Percentiles rank a stretch among this genome's conserved stretches.
phyloP scores from a whole-genome alignment of 2,888 invertebrate species.

The Ctenicera cuprea region DNA sequence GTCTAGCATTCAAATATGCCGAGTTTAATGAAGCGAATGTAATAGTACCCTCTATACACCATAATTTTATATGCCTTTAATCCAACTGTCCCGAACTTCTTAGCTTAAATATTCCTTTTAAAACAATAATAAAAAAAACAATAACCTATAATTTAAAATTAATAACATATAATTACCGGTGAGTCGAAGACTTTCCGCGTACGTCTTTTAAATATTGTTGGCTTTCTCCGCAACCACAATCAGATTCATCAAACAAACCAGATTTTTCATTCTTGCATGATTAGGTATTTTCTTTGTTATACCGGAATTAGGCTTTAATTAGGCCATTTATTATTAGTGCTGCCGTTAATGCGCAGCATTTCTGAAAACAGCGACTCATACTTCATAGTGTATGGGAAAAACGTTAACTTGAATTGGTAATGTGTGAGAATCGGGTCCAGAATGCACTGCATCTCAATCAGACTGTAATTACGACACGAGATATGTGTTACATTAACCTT shows the following conservation, averaged over 20 bases:
- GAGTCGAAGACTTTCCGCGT: conserved; percentile 3
- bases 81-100: no score
- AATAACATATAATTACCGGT: not conserved
- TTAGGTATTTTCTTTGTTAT: conserved; percentile 1
- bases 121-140: not conserved
- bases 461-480: conserved; percentile 15
- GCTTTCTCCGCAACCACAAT: conserved; percentile 15
- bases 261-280: conserved; percentile 1
- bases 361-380: conserved; percentile 7
- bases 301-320: conserved; percentile 19
- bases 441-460: conserved; percentile 22
- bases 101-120: not conserved
- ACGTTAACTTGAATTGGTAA: conserved; percentile 20
- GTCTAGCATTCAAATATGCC: not conserved
- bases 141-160: not conserved
- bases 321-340: conserved; percentile 14
- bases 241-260: not conserved
- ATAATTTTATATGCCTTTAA: no score
- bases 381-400: conserved; percentile 30
- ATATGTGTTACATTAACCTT: conserved; percentile 32
- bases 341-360: conserved; percentile 18
- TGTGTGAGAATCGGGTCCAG: conserved; percentile 35
- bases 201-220: not conserved
- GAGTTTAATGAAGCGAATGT: not conserved
- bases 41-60: not conserved